Evolutionary conservation across 1,140 invertebrate genomes (phyloP), one percentile per base, ranked within the genome.

Genomic region (Drosophila mauritiana): DNA sequence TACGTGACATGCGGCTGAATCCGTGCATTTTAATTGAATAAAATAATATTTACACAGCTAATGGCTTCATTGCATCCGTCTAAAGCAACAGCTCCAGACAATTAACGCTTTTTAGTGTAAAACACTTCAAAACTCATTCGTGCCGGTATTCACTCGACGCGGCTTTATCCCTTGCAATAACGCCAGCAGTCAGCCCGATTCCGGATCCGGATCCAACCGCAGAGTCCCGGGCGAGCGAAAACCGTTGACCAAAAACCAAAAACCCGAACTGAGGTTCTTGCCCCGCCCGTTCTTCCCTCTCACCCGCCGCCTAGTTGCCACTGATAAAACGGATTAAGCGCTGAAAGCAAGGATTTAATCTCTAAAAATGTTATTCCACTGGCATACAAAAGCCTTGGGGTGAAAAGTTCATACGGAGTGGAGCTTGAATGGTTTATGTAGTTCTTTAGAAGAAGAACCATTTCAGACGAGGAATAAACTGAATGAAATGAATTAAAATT

Each of bases 1-100:
- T 79, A 81, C 74, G 82, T 85, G 82, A 78, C 56, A 53, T 77
- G 68, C 61, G 36, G 78, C 59, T 36, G 85, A 86, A 73, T 81
- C 78, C 68, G 31, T 73, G 77, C 73, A 89, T 89, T 80, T 90
- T 75, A 89, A 89, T 89, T 89, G 82, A 75, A 80, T 90, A 84
- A 84, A 89, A 89, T 90, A 89, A 89, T 89, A 89, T 89, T 89
- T 89, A 67, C 73, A 58, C 61, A 48, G 85, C 84, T 89, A 89
- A 89, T 89, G 80, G 84, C 85, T 89, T 74, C 72, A 82, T 88
- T 86, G 77, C 42, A 75, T 27, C 74, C 54, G 37, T 49, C 54
- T 65, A 65, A 53, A 43, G 43, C 68, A 63, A 52, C 54, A 62
- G 58, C 62, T 76, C 34, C 20, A 58, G 57, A 84, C 81, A 81